phyloP scores from a whole-genome alignment of 2,888 invertebrate genomes.

The Drosophila testacea region DNA sequence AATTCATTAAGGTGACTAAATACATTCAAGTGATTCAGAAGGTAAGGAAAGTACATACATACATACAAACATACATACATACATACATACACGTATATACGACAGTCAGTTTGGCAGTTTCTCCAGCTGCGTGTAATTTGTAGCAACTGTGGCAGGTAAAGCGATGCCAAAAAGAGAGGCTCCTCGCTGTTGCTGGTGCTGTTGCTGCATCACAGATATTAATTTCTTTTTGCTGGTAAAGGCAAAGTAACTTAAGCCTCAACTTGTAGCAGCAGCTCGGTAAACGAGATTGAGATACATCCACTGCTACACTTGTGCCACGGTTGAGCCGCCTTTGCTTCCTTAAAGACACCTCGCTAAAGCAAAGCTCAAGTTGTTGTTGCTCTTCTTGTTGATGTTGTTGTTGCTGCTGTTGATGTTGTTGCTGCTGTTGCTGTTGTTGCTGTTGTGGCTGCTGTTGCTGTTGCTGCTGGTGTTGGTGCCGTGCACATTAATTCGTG shows the following conservation, averaged over 20 bases:
- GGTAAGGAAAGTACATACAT: not conserved
- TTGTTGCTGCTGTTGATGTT: slow-evolving; percentile 21
- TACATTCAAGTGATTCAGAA: slow-evolving; percentile 63
- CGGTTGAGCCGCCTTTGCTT: slow-evolving; percentile 50
- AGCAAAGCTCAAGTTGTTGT: slow-evolving; percentile 38
- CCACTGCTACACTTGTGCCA: slow-evolving; percentile 57
- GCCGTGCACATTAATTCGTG: slow-evolving; percentile 81
- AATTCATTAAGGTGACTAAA: slow-evolving; percentile 81
- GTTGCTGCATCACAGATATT: slow-evolving; percentile 74
- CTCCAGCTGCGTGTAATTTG: slow-evolving; percentile 79
- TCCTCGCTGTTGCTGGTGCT: slow-evolving; percentile 8
- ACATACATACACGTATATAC: no score
- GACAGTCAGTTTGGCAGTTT: slow-evolving; percentile 65
- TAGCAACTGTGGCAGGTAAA: slow-evolving; percentile 77
- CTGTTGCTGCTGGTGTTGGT: slow-evolving; percentile 53
- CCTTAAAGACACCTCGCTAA: slow-evolving; percentile 55
- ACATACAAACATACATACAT: no score
- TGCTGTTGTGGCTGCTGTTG: slow-evolving; percentile 44
- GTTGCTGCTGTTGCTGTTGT: slow-evolving; percentile 25
- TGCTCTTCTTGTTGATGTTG: slow-evolving; percentile 2
- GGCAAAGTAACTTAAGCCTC: slow-evolving; percentile 78
- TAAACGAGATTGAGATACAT: slow-evolving; percentile 73
- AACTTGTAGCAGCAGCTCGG: slow-evolving; percentile 63
- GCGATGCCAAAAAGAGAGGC: slow-evolving; percentile 62
- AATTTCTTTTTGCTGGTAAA: slow-evolving; percentile 70